These are phyloP conservation scores for Pyrrhosoma nymphula DNA, from an alignment of 2,888 invertebrate genomes.

Conservation along the genomic window DNA sequence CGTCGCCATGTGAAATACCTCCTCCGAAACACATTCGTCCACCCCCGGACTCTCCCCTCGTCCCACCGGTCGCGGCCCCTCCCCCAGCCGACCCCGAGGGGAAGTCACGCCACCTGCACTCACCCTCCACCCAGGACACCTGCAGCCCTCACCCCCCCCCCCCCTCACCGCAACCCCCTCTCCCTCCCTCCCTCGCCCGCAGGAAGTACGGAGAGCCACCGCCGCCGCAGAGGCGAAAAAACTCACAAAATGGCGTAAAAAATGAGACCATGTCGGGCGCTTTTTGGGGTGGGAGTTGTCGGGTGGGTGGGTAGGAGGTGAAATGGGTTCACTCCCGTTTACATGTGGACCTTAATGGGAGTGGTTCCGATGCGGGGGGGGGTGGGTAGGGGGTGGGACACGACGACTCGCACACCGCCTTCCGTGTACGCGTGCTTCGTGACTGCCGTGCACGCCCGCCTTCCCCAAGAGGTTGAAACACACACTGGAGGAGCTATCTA, in stretches of 20 bases:
- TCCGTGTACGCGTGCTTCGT: constrained; percentile 37
- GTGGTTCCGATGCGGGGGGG: background rate
- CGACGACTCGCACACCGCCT: background rate
- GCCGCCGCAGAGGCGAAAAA: constrained; percentile 12
- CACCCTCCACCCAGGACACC: too few species aligned
- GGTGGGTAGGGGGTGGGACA: background rate
- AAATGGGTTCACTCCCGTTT: background rate
- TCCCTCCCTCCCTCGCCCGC: background rate
- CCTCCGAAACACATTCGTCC: too few species aligned
- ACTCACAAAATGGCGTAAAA: background rate
- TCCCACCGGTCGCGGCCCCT: background rate
- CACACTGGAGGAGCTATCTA: too few species aligned
- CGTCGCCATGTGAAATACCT: background rate
- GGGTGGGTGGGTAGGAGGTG: background rate
- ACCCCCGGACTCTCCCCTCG: background rate
- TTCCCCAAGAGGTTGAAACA: too few species aligned
- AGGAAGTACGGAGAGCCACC: constrained; percentile 20
- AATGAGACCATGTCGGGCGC: background rate
- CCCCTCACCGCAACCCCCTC: background rate
- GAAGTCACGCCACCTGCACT: constrained; percentile 40
- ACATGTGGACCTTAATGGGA: constrained; percentile 28
- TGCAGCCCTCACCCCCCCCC: background rate
- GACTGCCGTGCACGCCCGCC: background rate
- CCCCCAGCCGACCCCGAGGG: background rate
- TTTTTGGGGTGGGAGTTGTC: background rate